Base-by-base conservation (phyloP, 1,140 invertebrate genomes). In the Drosophila oshimai region DNA sequence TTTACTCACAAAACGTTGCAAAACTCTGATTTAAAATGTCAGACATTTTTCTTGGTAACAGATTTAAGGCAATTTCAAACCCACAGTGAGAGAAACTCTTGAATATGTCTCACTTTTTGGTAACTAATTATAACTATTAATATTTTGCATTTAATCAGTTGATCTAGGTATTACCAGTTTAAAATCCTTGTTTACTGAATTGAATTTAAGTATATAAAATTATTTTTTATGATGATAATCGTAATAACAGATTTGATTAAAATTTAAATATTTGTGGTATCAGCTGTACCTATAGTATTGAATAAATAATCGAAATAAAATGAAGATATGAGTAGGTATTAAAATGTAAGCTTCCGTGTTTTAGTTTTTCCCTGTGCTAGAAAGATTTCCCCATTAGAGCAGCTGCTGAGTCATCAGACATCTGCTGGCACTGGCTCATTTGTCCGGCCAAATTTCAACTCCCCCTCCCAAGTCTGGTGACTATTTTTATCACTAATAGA, bases 401-500 rank as follows among this genome's bases (percentile, higher is more conserved):
- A 64, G 71, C 50, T 80, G 80, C 80, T 73, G 72, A 86, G 61
- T 84, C 80, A 84, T 72, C 57, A 55, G 57, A 42, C 75, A 80
- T 60, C 75, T 80, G 80, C 53, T 72, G 53, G 41, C 75, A 65
- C 37, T 18, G 58, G 42, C 44, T 39, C 62, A 87, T 86, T 86
- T 86, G 80, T 80, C 34, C 18, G 15, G 13, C 7, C 33, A 47
- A 44, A 47, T 24, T 31, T 31, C 44, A 17, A 39, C 44, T 28
- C 18, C 9, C 9, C 0, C 26, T 24, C 15, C 51, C 15, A 31
- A 34, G 49, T 31, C 31, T 47, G 31, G 49, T 24, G 47, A 75
- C 72, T 76, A 80, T 87, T 86, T 87, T 86, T 87, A 86, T 79
- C 80, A 86, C 61, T 87, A 87, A 80, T 87, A 86, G 80, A 87